phyloP scores from a whole-genome alignment of 2,113 vertebrate genomes.

The Stigmatopora nigra region DNA sequence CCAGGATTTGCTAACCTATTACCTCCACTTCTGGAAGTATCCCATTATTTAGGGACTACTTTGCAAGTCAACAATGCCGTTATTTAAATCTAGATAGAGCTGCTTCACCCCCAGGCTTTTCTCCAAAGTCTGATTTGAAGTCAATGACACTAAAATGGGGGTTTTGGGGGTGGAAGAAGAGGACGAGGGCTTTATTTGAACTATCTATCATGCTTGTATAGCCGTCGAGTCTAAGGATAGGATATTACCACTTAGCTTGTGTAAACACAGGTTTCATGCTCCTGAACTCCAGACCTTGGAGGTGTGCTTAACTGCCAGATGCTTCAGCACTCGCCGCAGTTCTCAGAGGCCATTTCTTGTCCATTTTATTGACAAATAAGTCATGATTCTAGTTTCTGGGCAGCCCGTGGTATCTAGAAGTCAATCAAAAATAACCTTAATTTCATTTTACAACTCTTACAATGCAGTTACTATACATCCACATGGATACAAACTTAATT shows the following conservation, averaged over 20 bases:
- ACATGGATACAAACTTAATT: background rate
- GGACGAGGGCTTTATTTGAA: conserved; percentile 49
- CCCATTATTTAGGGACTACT: background rate
- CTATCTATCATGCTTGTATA: conserved; percentile 49
- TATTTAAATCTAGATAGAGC: background rate
- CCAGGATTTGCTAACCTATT: too few relatives aligned
- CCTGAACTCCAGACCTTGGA: conserved; percentile 53
- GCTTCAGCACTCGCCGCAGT: conserved; percentile 23
- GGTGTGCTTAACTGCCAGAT: conserved; percentile 25
- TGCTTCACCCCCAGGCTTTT: background rate
- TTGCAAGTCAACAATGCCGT: background rate
- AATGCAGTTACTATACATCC: background rate
- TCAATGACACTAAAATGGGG: conserved; percentile 1
- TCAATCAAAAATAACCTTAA: background rate
- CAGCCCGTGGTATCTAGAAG: background rate
- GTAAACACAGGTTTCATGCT: conserved; percentile 55
- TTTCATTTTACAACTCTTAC: conserved; percentile 1
- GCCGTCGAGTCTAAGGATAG: conserved; percentile 50
- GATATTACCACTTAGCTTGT: conserved; percentile 60
- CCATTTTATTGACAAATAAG: conserved; percentile 47
- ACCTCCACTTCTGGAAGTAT: too few relatives aligned
- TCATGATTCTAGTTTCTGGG: background rate
- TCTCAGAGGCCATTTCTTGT: conserved; percentile 25
- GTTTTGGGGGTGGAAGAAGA: conserved; percentile 6
- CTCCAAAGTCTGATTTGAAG: conserved; percentile 1